Evolutionary conservation across 2,797 vertebrate species (phyloP), one percentile per base, ranked within the genome.

Genomic region (Sebastes iracundus): DNA sequence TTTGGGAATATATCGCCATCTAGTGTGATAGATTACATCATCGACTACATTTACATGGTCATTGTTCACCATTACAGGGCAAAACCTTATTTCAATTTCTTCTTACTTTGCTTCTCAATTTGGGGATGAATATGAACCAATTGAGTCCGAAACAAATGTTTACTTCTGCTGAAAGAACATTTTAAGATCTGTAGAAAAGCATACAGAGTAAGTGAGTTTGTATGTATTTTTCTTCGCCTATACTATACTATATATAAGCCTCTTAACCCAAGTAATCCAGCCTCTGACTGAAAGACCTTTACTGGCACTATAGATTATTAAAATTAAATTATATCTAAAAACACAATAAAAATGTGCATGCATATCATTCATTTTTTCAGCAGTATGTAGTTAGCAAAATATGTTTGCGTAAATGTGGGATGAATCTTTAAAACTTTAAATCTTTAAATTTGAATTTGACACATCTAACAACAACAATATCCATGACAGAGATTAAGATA

Each of bases 231-330:
- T 28, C 16, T 38, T 25, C 4, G 2, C 2, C 6, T 60, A 42
- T 11, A 53, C 30, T 58, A 10, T 35, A 8, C 1, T 53, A 4
- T n/a, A 5, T 33, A 35, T 35, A 63, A 81, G 2, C 62, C n/a
- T 60, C 62, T 77, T 66, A 82, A 61, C 6, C n/a, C 2, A 65
- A 74, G 27, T 72, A 66, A 61, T 71, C 33, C 18, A 77, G 10
- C 25, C n/a, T 42, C 66, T 32, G 18, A 73, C 22, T 25, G 27
- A 49, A 33, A 30, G 12, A 52, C 5, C n/a, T 66, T 67, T 27
- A 14, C 18, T 79, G 3, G 9, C 16, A 16, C 23, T 14, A 49
- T 74, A 18, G 12, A 27, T 46, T 80, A 42, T 16, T 42, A 16
- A 42, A 42, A 42, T 82, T 13, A n/a, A 35, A 67, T 6, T 2